phyloP scores from a whole-genome alignment of 37 sponge, comb jelly and placozoan species.

The Bolinopsis microptera region DNA sequence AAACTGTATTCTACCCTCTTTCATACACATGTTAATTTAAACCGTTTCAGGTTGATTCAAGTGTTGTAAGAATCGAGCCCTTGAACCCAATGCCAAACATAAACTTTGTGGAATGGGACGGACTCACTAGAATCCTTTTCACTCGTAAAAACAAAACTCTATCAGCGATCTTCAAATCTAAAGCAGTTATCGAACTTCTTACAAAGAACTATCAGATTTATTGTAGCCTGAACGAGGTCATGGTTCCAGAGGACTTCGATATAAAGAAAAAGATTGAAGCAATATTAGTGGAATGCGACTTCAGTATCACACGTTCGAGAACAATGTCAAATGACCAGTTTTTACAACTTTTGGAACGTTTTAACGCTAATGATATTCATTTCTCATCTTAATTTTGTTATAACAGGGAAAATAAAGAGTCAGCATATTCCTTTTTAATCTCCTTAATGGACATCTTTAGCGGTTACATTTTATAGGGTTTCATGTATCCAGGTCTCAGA shows the following conservation, averaged over 20 bases:
- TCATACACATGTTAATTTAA: no score
- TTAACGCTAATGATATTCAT: conserved; percentile 26
- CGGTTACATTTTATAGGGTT: no score
- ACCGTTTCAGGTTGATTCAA: conserved; percentile 80
- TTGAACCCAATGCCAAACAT: conserved; percentile 85
- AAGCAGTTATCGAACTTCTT: conserved; percentile 79
- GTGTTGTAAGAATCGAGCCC: conserved; percentile 97
- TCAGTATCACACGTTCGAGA: conserved; percentile 9
- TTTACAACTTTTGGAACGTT: conserved; percentile 26
- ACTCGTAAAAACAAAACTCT: conserved; percentile 90
- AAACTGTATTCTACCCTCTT: no score
- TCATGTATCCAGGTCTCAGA: no score
- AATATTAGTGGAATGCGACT: neutral
- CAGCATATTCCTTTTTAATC: no score
- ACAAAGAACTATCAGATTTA: conserved; percentile 85
- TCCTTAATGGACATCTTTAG: no score
- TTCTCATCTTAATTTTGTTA: conserved; percentile 38
- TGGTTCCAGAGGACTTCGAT: conserved; percentile 2
- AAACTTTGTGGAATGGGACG: conserved; percentile 96
- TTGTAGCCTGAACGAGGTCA: conserved; percentile 59
- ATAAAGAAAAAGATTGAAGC: neutral
- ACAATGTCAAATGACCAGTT: conserved; percentile 61
- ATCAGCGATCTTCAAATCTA: conserved; percentile 75
- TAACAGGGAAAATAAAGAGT: neutral
- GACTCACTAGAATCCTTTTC: conserved; percentile 79